Evolutionary conservation across 2,113 vertebrate species (phyloP).

Genomic region (Casuarius casuarius): DNA sequence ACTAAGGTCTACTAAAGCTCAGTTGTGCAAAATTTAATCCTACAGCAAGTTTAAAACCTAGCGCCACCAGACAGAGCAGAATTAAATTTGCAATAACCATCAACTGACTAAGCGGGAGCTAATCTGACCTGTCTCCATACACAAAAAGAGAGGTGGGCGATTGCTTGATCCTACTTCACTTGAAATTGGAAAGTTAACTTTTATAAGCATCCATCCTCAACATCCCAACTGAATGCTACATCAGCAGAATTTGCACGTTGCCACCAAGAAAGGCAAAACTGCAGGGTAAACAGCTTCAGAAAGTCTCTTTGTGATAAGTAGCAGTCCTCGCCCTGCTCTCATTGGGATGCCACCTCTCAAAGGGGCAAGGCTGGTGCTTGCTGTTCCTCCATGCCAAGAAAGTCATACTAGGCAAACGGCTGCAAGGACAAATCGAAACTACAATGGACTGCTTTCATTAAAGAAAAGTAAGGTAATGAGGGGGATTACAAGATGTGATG

Average conservation of each 20-base stretch:
- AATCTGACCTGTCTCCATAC: background rate
- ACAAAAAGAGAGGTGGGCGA: background rate
- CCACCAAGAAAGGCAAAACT: background rate
- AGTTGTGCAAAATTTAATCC: conserved; percentile 6
- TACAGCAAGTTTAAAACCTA: background rate
- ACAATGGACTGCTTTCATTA: background rate
- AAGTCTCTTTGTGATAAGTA: conserved; percentile 24
- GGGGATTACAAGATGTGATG: background rate
- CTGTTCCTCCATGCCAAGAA: background rate
- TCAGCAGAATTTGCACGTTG: conserved; percentile 6
- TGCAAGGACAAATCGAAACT: background rate
- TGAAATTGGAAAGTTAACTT: conserved; percentile 14
- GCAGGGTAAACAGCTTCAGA: conserved; percentile 27
- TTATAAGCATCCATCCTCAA: background rate
- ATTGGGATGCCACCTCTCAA: background rate
- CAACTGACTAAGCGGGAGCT: conserved; percentile 44
- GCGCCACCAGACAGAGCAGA: background rate
- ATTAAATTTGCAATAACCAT: background rate
- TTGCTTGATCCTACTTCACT: background rate
- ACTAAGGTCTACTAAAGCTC: conserved; percentile 6
- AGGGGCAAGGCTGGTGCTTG: background rate
- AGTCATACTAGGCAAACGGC: background rate
- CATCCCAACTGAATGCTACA: background rate
- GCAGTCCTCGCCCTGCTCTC: background rate
- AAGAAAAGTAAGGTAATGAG: background rate